Evolutionary conservation across 2,113 vertebrate species (phyloP).

Genomic region (Eptatretus burgeri): DNA sequence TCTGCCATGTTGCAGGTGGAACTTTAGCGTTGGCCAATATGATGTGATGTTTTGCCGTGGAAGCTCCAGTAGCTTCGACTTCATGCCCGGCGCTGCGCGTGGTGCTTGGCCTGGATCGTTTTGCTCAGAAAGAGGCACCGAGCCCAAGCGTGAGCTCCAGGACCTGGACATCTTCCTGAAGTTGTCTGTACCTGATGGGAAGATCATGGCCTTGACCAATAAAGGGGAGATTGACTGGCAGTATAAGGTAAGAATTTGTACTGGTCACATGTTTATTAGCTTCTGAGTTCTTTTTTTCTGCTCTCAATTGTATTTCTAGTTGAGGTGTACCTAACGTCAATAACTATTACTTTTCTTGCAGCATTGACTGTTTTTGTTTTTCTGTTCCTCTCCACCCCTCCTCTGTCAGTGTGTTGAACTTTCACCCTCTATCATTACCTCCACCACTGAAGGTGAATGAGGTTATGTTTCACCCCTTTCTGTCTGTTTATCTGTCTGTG

Average conservation of each 20-base stretch:
- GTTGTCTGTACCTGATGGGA: slow-evolving; percentile 80
- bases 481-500: too few species aligned
- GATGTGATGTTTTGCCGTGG: slow-evolving; percentile 60
- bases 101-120: slow-evolving; percentile 23
- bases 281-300: slow-evolving; percentile 1
- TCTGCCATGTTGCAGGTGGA: slow-evolving; percentile 33
- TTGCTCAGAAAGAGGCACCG: slow-evolving; percentile 9
- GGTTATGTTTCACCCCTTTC: too few species aligned
- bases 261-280: slow-evolving; percentile 2
- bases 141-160: slow-evolving; percentile 10
- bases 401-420: too few species aligned
- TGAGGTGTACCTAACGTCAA: too few species aligned
- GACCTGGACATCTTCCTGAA: slow-evolving; percentile 57
- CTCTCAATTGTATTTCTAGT: neutral
- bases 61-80: slow-evolving; percentile 30
- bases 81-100: slow-evolving; percentile 42
- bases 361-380: too few species aligned
- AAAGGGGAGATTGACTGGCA: slow-evolving; percentile 72
- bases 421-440: too few species aligned
- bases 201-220: slow-evolving; percentile 66
- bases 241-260: slow-evolving; percentile 33
- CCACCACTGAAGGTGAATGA: too few species aligned
- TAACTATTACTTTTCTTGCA: too few species aligned
- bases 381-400: too few species aligned
- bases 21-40: slow-evolving; percentile 93